A percentile compares a stretch with the other conserved stretches of the same genome.
phyloP scores from a whole-genome alignment of 2,888 invertebrate species.

The Clanis bilineata region DNA sequence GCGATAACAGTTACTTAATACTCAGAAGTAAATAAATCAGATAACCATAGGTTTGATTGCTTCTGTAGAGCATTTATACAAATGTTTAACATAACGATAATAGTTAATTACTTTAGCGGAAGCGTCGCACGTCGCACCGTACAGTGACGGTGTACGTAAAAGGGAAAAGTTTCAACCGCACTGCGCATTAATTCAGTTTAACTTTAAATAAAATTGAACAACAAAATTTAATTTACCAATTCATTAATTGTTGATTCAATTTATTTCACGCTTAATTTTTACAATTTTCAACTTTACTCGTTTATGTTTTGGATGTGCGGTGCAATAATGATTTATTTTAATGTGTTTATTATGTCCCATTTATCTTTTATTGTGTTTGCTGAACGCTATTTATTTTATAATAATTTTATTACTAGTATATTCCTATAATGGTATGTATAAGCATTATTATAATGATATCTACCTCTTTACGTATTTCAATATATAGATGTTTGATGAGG shows the following conservation, averaged over 20 bases:
- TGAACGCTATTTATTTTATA: neutral
- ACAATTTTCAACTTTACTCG: neutral
- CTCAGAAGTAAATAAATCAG: neutral
- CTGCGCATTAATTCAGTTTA: slow-evolving; percentile 41
- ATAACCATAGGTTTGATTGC: neutral
- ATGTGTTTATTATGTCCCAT: slow-evolving; percentile 21
- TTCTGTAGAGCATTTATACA: slow-evolving; percentile 13
- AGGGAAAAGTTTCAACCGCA: slow-evolving; percentile 44
- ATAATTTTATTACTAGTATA: neutral
- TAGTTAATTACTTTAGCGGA: slow-evolving; percentile 27
- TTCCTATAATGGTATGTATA: neutral
- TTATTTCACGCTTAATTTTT: neutral
- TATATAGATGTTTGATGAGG: neutral
- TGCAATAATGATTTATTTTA: slow-evolving; percentile 32
- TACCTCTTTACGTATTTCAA: neutral
- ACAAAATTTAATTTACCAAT: slow-evolving; percentile 16
- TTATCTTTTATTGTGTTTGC: neutral
- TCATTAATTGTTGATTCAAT: slow-evolving; percentile 11
- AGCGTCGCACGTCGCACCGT: slow-evolving; percentile 42
- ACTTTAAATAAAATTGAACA: slow-evolving; percentile 41
- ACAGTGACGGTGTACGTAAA: slow-evolving; percentile 36
- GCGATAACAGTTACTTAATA: neutral
- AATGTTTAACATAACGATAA: slow-evolving; percentile 21
- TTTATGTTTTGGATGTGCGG: slow-evolving; percentile 7
- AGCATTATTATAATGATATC: too few species aligned